A percentile compares a stretch with the other conserved stretches of the same genome.
These are phyloP conservation scores for Pica pica DNA, from an alignment of 2,113 vertebrate genomes.

Conservation along the genomic window DNA sequence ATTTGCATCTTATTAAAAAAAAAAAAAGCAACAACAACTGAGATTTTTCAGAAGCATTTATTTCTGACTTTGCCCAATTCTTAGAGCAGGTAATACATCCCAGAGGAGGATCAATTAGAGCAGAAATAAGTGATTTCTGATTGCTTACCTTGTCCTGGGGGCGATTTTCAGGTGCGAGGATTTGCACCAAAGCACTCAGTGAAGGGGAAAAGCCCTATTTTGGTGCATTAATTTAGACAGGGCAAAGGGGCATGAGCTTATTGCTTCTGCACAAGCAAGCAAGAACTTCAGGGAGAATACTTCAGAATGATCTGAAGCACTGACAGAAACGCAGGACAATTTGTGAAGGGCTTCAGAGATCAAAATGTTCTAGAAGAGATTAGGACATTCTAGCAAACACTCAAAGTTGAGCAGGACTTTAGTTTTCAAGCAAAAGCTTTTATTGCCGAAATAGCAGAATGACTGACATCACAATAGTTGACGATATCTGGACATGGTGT, in stretches of 20 bases:
- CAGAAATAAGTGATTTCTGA: background rate
- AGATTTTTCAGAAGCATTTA: background rate
- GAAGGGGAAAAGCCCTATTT: background rate
- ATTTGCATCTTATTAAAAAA: background rate
- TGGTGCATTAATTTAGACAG: background rate
- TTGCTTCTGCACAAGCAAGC: background rate
- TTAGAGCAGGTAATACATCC: background rate
- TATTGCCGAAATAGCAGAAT: background rate
- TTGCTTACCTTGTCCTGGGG: background rate
- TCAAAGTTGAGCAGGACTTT: background rate
- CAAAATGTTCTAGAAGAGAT: background rate
- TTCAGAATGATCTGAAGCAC: background rate
- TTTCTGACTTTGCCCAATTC: background rate
- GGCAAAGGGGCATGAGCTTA: fast-evolving
- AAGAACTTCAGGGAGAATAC: background rate
- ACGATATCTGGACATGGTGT: background rate
- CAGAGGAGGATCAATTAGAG: background rate
- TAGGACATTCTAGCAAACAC: background rate
- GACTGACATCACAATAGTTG: background rate
- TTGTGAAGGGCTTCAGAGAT: background rate
- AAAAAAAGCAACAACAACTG: background rate
- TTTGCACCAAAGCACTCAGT: background rate
- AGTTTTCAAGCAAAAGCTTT: background rate
- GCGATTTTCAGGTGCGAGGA: background rate
- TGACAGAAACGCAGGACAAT: background rate